A percentile compares a stretch with the other conserved stretches of the same genome.
phyloP scores from a whole-genome alignment of 1,140 invertebrate species.

The Chelonus insularis region DNA sequence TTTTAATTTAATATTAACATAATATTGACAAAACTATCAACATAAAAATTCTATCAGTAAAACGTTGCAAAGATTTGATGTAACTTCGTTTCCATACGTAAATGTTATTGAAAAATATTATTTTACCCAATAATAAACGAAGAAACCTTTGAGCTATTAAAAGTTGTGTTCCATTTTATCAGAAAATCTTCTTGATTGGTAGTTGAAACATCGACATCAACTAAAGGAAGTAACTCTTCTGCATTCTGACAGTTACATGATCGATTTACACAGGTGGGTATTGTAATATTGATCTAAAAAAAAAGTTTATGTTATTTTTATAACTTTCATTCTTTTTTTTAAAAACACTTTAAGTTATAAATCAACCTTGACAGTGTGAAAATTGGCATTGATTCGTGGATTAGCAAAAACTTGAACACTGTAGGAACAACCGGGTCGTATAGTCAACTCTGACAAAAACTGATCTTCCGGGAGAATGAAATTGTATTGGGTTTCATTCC shows the following conservation, averaged over 20 bases:
- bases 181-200: slow-evolving; percentile 21
- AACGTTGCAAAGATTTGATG: no score
- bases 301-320: background rate
- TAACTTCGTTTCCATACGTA: no score
- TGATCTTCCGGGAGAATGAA: slow-evolving; percentile 43
- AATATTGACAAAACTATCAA: no score
- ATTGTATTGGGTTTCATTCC: slow-evolving; percentile 31
- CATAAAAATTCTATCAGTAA: no score
- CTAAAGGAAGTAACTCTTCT: slow-evolving; percentile 31
- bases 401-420: slow-evolving; percentile 46
- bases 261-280: slow-evolving; percentile 44
- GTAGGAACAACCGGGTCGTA: slow-evolving; percentile 45
- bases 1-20: no score
- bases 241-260: slow-evolving; percentile 36
- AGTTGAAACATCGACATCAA: slow-evolving; percentile 32
- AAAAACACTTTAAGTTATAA: background rate
- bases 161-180: slow-evolving; percentile 41
- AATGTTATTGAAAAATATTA: no score
- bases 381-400: slow-evolving; percentile 37
- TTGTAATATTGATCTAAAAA: slow-evolving; percentile 41
- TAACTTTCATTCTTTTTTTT: background rate
- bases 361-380: slow-evolving; percentile 29
- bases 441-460: slow-evolving; percentile 34
- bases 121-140: slow-evolving; percentile 44
- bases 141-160: slow-evolving; percentile 29